These are phyloP conservation scores for Eilema caniola DNA, from an alignment of 2,888 invertebrate genomes.

Conservation along the genomic window DNA sequence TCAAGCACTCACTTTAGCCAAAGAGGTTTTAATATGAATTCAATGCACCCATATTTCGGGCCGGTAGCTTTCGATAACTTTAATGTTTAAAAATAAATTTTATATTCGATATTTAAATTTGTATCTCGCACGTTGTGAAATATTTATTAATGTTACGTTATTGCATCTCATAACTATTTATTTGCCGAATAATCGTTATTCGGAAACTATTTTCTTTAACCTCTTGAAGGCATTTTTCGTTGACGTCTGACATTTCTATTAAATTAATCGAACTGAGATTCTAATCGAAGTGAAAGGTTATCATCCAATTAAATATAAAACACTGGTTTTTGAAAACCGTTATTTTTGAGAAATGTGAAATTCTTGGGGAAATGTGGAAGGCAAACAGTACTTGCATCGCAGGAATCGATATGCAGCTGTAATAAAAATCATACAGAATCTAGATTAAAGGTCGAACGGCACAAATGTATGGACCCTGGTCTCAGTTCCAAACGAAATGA, in stretches of 20 bases:
- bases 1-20: constrained; percentile 32
- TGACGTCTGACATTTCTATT: background rate
- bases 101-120: constrained; percentile 18
- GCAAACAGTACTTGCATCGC: background rate
- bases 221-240: background rate
- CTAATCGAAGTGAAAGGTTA: background rate
- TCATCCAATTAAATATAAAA: background rate
- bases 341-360: background rate
- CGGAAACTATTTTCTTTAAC: background rate
- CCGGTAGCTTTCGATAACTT: constrained; percentile 21
- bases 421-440: background rate
- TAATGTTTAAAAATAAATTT: constrained; percentile 27
- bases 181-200: background rate
- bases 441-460: background rate
- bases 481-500: too few relatives aligned
- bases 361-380: rapidly evolving
- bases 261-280: background rate
- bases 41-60: constrained; percentile 43
- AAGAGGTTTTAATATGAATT: constrained; percentile 42
- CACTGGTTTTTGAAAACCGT: background rate
- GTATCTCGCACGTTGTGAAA: constrained; percentile 6
- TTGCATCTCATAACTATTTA: background rate
- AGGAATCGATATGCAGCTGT: background rate
- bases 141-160: constrained; percentile 5
- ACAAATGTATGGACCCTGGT: too few relatives aligned